Conservation (phyloP, 2,113 vertebrate species). For the Gracilinanus agilis region DNA sequence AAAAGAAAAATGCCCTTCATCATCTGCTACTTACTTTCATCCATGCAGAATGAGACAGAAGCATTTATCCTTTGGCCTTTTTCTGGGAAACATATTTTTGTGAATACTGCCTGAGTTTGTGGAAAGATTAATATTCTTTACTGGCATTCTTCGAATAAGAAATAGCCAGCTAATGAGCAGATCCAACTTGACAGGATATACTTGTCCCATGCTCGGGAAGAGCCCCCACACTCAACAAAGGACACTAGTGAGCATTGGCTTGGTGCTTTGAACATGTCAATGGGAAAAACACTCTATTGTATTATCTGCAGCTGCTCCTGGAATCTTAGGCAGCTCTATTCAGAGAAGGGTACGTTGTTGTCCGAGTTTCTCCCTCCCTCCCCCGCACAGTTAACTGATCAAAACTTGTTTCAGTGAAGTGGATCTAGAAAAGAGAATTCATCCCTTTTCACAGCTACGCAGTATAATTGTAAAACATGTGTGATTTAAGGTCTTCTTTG, state of each 20-base stretch:
- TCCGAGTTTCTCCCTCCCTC: background rate
- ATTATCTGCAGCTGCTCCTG: background rate
- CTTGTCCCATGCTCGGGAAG: background rate
- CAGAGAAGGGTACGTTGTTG: background rate
- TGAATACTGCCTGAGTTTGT: background rate
- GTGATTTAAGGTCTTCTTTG: background rate
- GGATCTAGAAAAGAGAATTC: background rate
- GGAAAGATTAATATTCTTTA: background rate
- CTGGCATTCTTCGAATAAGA: fast-evolving
- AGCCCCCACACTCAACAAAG: background rate
- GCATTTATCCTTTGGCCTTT: background rate
- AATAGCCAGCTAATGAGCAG: background rate
- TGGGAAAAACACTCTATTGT: background rate
- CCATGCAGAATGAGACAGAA: background rate
- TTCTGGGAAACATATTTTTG: background rate
- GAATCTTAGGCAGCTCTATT: background rate
- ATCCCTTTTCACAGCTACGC: fast-evolving
- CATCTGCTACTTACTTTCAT: background rate
- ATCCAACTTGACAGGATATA: background rate
- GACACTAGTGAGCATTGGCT: background rate
- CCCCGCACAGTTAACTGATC: background rate
- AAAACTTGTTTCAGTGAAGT: background rate
- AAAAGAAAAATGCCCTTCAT: background rate
- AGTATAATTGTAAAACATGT: background rate
- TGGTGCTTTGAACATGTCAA: background rate